These are phyloP conservation scores for Pollenia angustigena DNA, from an alignment of 2,888 invertebrate species.

Conservation along the genomic window DNA sequence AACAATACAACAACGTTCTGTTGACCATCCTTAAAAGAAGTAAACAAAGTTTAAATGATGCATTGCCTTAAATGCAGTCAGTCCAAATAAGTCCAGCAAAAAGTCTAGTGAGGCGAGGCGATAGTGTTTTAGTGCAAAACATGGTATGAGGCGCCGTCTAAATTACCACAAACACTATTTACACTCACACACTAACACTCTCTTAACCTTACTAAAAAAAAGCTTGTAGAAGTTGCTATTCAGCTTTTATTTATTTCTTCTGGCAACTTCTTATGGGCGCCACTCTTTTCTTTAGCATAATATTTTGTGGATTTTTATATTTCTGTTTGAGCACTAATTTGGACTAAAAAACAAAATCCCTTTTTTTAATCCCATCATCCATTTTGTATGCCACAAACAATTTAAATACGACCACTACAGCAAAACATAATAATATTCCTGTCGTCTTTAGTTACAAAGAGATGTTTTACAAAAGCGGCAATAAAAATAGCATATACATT, in stretches of 20 bases:
- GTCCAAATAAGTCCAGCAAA: background rate
- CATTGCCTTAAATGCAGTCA: constrained; percentile 26
- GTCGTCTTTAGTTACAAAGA: constrained; percentile 14
- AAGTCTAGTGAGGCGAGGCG: constrained; percentile 26
- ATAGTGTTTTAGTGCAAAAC: constrained; percentile 75
- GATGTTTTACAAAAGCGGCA: constrained; percentile 5
- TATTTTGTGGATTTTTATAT: background rate
- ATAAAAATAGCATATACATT: constrained; percentile 13
- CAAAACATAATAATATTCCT: constrained; percentile 49
- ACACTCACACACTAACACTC: constrained; percentile 34
- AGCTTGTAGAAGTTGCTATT: constrained; percentile 20
- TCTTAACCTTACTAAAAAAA: constrained; percentile 27
- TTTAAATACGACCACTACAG: constrained; percentile 62
- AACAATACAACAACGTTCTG: constrained; percentile 10
- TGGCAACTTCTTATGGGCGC: constrained; percentile 69
- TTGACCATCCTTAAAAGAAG: constrained; percentile 6
- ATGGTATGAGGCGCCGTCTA: constrained; percentile 83
- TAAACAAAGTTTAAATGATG: constrained; percentile 15
- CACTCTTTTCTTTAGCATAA: constrained; percentile 62
- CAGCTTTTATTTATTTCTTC: constrained; percentile 31
- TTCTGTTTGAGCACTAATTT: background rate
- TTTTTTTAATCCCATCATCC: constrained; percentile 76
- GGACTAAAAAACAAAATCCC: constrained; percentile 60
- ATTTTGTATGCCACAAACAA: constrained; percentile 74
- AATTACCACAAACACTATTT: constrained; percentile 77